Evolutionary conservation across 2,113 vertebrate genomes (phyloP), one percentile per base, ranked within the genome.

Genomic region (Hemichromis elongatus): DNA sequence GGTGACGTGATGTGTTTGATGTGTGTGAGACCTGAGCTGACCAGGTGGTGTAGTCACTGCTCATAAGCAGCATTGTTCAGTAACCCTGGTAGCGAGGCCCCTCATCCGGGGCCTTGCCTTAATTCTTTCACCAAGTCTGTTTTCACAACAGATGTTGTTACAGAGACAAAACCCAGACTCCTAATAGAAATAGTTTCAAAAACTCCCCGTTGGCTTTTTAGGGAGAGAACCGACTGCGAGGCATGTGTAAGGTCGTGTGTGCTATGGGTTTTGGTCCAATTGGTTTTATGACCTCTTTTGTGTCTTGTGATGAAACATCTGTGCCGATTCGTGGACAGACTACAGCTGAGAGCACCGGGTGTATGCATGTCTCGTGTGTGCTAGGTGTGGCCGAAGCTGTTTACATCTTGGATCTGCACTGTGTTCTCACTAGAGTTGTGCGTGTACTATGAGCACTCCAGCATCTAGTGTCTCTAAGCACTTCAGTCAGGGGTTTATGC

Each of bases 231-330:
- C 57, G 42, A 90, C 91, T 88, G 89, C 24, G 52, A 89, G 86
- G 89, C 93, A 92, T 94, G 90, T 93, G 90, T 89, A 92, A 90
- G 93, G 91, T 95, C 89, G 92, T 95, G 94, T 94, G 94, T 92
- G 92, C 93, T 83, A 77, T 85, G 86, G 87, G 89, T 88, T 93
- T 92, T 77, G 83, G 86, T 89, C 93, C 91, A 93, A 88, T 81
- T 87, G 90, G 68, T 92, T 94, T 95, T 92, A 93, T 82, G 90
- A 85, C 94, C 89, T 92, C 94, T 91, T 93, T 87, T 90, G 90
- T 93, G 88, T 91, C 89, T 85, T 93, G 89, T 91, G 90, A 93
- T 92, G 89, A 93, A 95, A 95, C 94, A 95, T 94, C 94, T 95
- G 95, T 91, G 91, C 86, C 47, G 81, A 87, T 92, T 92, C 91